Percentiles rank a stretch among this genome's conserved stretches.
Evolutionary conservation across 2,888 invertebrate genomes (phyloP).

Genomic region (Frankliniella intonsa): DNA sequence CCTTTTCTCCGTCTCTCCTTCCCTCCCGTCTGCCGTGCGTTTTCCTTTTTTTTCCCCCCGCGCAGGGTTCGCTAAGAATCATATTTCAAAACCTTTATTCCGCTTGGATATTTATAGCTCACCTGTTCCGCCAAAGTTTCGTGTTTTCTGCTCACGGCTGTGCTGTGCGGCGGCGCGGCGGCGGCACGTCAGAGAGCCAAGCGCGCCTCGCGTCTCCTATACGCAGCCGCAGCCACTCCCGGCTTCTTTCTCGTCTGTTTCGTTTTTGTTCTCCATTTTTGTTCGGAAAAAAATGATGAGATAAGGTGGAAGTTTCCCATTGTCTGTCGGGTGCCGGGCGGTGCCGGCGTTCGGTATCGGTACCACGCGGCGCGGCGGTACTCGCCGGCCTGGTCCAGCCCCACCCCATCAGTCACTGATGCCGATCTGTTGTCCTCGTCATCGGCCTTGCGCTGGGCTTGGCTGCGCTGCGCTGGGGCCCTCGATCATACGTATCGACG

Average conservation of each 20-base stretch:
- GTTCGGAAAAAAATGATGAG: not conserved
- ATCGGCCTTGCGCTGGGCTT: not conserved
- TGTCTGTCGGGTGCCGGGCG: not conserved
- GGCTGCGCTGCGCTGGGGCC: not conserved
- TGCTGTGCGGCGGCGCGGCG: no score
- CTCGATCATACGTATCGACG: not conserved
- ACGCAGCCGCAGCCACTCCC: not conserved
- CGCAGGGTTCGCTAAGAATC: not conserved
- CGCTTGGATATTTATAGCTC: slow-evolving; percentile 18
- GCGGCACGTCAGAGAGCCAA: not conserved
- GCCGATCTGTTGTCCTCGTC: not conserved
- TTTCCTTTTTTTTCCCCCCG: slow-evolving; percentile 7
- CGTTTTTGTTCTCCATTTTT: not conserved
- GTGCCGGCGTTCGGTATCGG: not conserved
- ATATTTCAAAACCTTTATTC: slow-evolving; percentile 27
- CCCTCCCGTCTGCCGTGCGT: not conserved
- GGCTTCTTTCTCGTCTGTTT: not conserved
- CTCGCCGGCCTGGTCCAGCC: no score
- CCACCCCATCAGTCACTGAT: slow-evolving; percentile 17
- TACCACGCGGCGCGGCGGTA: not conserved
- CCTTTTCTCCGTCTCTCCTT: not conserved
- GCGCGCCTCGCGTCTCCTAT: not conserved
- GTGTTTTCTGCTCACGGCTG: not conserved
- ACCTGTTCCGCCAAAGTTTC: slow-evolving; percentile 26
- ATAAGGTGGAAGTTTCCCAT: not conserved